These are phyloP conservation scores for Falco punctatus DNA, from an alignment of 2,113 vertebrate species.

Conservation along the genomic window DNA sequence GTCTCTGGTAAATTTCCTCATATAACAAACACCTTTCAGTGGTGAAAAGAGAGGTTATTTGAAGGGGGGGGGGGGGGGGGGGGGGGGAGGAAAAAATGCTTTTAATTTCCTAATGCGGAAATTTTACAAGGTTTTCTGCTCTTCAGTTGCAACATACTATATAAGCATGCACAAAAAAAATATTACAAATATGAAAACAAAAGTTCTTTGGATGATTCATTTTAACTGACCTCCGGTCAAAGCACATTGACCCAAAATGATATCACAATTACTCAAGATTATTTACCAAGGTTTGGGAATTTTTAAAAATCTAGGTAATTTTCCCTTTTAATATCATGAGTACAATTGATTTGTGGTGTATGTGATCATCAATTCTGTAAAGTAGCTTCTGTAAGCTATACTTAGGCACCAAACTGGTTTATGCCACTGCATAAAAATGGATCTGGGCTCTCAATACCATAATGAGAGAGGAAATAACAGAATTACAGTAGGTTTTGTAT, in stretches of 20 bases:
- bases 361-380: neutral
- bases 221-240: neutral
- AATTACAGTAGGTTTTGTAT: conserved; percentile 13
- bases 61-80: no score
- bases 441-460: neutral
- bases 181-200: neutral
- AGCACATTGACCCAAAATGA: neutral
- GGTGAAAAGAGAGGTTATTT: conserved; percentile 5
- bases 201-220: neutral
- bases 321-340: neutral
- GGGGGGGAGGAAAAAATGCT: neutral
- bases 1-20: conserved; percentile 39
- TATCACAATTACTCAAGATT: conserved; percentile 17
- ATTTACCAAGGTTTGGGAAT: conserved; percentile 9
- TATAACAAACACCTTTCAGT: conserved; percentile 18
- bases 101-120: neutral
- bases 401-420: neutral
- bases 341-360: conserved; percentile 34
- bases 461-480: conserved; percentile 15
- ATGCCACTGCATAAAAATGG: neutral
- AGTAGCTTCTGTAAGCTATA: neutral
- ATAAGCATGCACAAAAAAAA: neutral
- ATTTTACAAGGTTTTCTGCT: neutral
- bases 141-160: neutral
- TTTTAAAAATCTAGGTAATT: conserved; percentile 21